Conservation (phyloP, 2,113 vertebrate species). For the Dromaius novaehollandiae region DNA sequence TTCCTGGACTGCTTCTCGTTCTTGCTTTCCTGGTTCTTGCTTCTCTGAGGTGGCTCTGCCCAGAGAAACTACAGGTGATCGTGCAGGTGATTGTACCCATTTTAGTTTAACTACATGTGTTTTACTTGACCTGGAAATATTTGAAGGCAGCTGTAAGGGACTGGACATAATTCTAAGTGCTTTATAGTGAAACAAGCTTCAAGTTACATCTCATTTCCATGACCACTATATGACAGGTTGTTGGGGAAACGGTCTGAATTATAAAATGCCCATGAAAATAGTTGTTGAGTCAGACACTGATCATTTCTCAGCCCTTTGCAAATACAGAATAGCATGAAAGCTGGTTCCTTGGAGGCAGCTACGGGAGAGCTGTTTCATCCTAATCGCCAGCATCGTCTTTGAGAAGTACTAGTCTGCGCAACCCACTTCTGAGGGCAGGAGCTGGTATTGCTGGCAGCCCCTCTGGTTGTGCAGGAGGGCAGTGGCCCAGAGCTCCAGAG, state of each 20-base stretch:
- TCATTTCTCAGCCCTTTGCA: neutral
- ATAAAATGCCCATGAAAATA: neutral
- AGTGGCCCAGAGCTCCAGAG: neutral
- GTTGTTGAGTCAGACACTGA: neutral
- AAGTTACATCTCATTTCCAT: neutral
- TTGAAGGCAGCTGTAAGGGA: neutral
- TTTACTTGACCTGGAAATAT: neutral
- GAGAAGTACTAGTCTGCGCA: neutral
- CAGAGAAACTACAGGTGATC: neutral
- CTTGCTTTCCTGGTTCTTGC: neutral
- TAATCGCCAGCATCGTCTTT: neutral
- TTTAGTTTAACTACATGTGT: neutral
- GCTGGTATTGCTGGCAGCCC: fast-evolving
- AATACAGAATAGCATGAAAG: neutral
- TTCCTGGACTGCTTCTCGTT: neutral
- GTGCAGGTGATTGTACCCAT: neutral
- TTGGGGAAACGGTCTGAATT: neutral
- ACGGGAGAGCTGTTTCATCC: neutral
- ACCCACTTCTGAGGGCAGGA: neutral
- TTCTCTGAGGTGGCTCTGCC: neutral
- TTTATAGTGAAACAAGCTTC: neutral
- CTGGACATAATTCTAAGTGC: neutral
- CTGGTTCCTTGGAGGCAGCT: fast-evolving
- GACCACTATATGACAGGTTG: neutral
- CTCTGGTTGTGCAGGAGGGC: neutral